A percentile compares a stretch with the other conserved stretches of the same genome.
phyloP scores from a whole-genome alignment of 2,797 vertebrate genomes.

The Argya squamiceps region DNA sequence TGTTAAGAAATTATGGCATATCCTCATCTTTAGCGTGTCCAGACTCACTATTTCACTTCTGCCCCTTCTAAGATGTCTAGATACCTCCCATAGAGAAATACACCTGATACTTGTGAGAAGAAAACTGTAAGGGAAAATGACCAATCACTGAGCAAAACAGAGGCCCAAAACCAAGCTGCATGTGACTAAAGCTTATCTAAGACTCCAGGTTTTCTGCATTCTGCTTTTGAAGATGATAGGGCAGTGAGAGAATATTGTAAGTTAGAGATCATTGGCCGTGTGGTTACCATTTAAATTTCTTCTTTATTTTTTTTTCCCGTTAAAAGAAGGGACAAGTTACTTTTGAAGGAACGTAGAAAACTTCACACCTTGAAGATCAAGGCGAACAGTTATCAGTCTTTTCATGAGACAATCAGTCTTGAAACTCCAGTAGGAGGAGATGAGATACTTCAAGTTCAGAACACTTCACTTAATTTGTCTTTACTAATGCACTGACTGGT shows the following conservation, averaged over 20 bases:
- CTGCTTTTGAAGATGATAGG: background rate
- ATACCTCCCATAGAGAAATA: background rate
- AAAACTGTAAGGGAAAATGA: background rate
- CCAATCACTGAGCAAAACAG: background rate
- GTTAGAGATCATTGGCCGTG: background rate
- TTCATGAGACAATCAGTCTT: conserved; percentile 36
- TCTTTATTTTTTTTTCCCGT: background rate
- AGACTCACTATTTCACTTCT: background rate
- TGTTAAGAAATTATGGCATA: background rate
- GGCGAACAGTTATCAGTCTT: background rate
- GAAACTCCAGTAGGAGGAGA: conserved; percentile 35
- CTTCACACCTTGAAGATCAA: background rate
- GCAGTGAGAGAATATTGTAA: background rate
- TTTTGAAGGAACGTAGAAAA: background rate
- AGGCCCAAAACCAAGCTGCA: background rate
- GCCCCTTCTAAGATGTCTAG: background rate
- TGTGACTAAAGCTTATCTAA: background rate
- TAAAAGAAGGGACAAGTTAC: background rate
- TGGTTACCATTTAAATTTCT: background rate
- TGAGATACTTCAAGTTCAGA: conserved; percentile 49
- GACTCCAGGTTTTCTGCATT: background rate
- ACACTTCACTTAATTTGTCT: conserved; percentile 61
- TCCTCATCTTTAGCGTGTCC: background rate
- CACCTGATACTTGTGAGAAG: background rate
- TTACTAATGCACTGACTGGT: conserved; percentile 56